Conservation (phyloP, 2,888 invertebrate genomes). For the Lymantria monacha region DNA sequence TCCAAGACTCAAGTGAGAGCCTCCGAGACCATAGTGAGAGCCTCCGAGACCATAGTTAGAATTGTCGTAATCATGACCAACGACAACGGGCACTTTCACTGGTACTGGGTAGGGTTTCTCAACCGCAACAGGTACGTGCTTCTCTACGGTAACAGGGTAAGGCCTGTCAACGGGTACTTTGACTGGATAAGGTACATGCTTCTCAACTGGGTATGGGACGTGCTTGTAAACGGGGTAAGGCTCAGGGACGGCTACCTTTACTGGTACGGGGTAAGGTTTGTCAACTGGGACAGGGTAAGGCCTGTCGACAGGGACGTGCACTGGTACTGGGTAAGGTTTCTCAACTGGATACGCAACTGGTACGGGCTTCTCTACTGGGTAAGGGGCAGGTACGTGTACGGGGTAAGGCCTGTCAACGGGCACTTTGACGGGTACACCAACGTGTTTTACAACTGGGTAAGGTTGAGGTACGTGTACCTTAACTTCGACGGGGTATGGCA, state of each 20-base stretch:
- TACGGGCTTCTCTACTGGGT: conserved; percentile 84
- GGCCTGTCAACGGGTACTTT: conserved; percentile 86
- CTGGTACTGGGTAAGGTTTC: conserved; percentile 84
- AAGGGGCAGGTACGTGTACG: conserved; percentile 84
- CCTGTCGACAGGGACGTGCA: conserved; percentile 84
- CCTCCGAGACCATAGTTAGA: conserved; percentile 52
- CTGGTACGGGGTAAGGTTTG: conserved; percentile 76
- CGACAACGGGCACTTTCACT: conserved; percentile 74
- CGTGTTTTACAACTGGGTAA: conserved; percentile 86
- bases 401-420: conserved; percentile 87
- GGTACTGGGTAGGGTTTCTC: conserved; percentile 83
- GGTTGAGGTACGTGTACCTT: conserved; percentile 90
- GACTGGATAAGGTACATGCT: conserved; percentile 83
- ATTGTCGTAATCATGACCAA: conserved; percentile 46
- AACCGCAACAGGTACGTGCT: conserved; percentile 68
- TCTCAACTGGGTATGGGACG: conserved; percentile 84
- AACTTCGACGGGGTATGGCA: conserved; percentile 87
- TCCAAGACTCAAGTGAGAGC: conserved; percentile 7
- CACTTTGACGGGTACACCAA: conserved; percentile 85
- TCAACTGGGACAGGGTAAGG: conserved; percentile 82
- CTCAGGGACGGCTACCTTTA: conserved; percentile 82
- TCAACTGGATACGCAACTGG: conserved; percentile 84
- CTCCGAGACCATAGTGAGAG: conserved; percentile 52
- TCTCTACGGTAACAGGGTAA: conserved; percentile 81
- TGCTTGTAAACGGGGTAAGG: conserved; percentile 86